Evolutionary conservation across 2,888 invertebrate genomes (phyloP).

Genomic region (Epistrophe eligans): DNA sequence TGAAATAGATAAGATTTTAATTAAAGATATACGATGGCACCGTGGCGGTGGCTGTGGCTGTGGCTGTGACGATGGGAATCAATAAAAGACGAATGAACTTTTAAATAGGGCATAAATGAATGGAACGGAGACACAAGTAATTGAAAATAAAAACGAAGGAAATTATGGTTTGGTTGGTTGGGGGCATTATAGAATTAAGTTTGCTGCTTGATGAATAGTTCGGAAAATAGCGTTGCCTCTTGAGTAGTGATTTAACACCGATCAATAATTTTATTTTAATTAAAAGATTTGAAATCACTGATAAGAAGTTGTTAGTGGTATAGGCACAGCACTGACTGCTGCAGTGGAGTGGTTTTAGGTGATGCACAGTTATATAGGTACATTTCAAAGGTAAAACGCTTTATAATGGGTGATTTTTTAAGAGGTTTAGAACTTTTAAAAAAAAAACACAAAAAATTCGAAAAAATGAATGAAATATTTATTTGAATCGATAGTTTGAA

Average conservation of each 20-base stretch:
- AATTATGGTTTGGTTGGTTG: background rate
- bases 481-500: too few relatives aligned
- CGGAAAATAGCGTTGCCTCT: conserved; percentile 1
- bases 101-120: conserved; percentile 20
- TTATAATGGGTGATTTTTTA: too few relatives aligned
- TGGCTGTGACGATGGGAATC: background rate
- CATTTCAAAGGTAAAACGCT: too few relatives aligned
- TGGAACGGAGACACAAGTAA: conserved; percentile 11
- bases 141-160: conserved; percentile 22
- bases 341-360: too few relatives aligned
- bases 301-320: background rate
- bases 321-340: too few relatives aligned
- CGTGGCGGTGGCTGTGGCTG: background rate
- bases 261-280: conserved; percentile 4
- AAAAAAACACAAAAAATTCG: too few relatives aligned
- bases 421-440: too few relatives aligned
- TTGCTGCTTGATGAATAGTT: conserved; percentile 23
- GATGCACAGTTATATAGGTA: too few relatives aligned
- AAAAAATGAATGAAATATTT: too few relatives aligned
- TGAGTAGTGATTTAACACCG: background rate
- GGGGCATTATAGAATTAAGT: background rate
- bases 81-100: conserved; percentile 21
- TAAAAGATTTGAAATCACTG: background rate
- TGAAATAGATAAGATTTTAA: conserved; percentile 58
- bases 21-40: conserved; percentile 42